Evolutionary conservation across 1,140 invertebrate genomes (phyloP), one percentile per base, ranked within the genome.

Genomic region (Drosophila bipectinata): DNA sequence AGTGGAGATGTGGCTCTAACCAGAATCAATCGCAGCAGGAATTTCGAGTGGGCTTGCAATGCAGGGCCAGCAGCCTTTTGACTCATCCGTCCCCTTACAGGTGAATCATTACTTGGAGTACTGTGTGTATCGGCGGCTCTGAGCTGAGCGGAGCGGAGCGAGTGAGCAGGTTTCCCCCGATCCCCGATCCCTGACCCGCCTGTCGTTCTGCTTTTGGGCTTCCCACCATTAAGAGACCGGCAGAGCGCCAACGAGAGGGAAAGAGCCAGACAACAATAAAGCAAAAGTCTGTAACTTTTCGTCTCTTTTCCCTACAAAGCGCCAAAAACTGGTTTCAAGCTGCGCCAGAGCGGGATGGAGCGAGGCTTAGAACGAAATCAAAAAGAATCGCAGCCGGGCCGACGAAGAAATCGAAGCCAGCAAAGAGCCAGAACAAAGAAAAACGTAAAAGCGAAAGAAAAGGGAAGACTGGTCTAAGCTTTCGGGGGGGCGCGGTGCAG

Each of bases 321-420:
- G 51, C 37, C 26, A 59, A 74, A 75, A 73, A 73, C 72, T 30
- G 72, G 72, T 75, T 75, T 74, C 7, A 7, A 37, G 62, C 41
- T 14, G 14, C 9, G 41, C 7, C 39, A 9, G 30, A 67, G 51
- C 24, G 51, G 15, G 62, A 48, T 8, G 18, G 44, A 18, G 57
- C 48, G 28, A 32, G 39, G 82, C 69, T 85, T 85, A 85, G 81
- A 87, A 87, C 69, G 73, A 79, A 87, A 75, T 74, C 68, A 67
- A 80, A 77, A 80, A 73, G 60, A 79, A 58, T 72, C 41, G 54
- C 72, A 57, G 60, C 68, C 63, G 15, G 5, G 18, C 26, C 14
- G 37, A 5, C 24, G 14, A 39, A 69, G 62, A 68, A 53, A 28
- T 45, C 54, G 49, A 26, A 68, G 41, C 37, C 3, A 68, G 60